phyloP scores from a whole-genome alignment of 2,888 invertebrate genomes.

The Luperina testacea region DNA sequence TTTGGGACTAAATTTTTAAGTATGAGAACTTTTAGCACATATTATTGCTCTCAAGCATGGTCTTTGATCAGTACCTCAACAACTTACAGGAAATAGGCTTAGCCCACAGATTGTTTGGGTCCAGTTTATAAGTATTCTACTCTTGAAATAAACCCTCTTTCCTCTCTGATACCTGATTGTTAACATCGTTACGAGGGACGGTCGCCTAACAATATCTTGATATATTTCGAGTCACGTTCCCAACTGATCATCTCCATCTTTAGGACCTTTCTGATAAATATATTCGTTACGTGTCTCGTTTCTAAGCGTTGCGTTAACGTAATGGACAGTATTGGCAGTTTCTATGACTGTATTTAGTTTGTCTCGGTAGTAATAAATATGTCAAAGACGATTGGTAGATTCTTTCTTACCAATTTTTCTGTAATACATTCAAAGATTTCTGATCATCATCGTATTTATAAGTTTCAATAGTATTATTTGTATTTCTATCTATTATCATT shows the following conservation, averaged over 20 bases:
- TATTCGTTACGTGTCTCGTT: slow-evolving; percentile 49
- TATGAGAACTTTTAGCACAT: neutral
- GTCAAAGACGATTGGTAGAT: neutral
- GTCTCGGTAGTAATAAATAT: neutral
- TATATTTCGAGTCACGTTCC: slow-evolving; percentile 58
- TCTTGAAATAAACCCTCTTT: slow-evolving; percentile 13
- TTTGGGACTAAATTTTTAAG: neutral
- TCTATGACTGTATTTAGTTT: slow-evolving; percentile 7
- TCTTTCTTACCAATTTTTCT: neutral
- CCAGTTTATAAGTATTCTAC: slow-evolving; percentile 27
- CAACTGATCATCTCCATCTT: slow-evolving; percentile 54
- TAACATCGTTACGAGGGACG: slow-evolving; percentile 35
- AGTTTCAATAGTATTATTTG: neutral
- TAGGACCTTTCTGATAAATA: slow-evolving; percentile 40
- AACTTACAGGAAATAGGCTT: neutral
- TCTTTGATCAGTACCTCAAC: neutral
- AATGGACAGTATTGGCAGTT: slow-evolving; percentile 22
- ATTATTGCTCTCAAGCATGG: neutral
- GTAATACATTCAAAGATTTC: neutral
- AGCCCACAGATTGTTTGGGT: neutral
- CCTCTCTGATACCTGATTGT: slow-evolving; percentile 21
- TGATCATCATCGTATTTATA: too few species aligned
- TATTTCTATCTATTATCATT: neutral
- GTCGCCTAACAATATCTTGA: slow-evolving; percentile 27
- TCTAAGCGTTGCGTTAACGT: slow-evolving; percentile 23